Conservation (phyloP, 2,797 vertebrate species). For the Ceryle rudis region DNA sequence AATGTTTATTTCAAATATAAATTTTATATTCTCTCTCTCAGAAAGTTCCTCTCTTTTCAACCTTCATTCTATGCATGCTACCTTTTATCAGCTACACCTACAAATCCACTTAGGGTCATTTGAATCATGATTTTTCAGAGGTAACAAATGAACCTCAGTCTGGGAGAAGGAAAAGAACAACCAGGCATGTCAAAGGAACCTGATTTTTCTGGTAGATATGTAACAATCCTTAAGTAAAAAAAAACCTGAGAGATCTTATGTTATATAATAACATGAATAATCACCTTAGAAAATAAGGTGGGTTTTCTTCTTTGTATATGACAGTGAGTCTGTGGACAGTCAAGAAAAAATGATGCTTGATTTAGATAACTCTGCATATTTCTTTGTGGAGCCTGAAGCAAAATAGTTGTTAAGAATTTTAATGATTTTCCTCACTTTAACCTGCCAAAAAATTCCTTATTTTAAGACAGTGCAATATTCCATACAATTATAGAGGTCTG, state of each 20-base stretch:
- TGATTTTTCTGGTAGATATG: background rate
- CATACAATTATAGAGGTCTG: background rate
- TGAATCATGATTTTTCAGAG: background rate
- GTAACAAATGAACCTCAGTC: background rate
- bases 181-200: background rate
- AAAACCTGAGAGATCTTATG: background rate
- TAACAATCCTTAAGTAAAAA: background rate
- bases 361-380: background rate
- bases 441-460: background rate
- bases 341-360: background rate
- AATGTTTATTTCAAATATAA: conserved; percentile 32
- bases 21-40: conserved; percentile 30
- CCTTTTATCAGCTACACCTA: conserved; percentile 18
- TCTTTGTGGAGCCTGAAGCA: background rate
- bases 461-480: background rate
- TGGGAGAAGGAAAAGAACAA: background rate
- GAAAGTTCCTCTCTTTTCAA: conserved; percentile 18
- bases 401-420: background rate
- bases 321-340: background rate
- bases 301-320: background rate
- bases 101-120: background rate
- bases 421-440: background rate
- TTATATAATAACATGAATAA: background rate
- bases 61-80: background rate
- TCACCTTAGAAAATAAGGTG: background rate